Evolutionary conservation across 2,797 vertebrate species (phyloP).

Genomic region (Acrocephalus scirpaceus): DNA sequence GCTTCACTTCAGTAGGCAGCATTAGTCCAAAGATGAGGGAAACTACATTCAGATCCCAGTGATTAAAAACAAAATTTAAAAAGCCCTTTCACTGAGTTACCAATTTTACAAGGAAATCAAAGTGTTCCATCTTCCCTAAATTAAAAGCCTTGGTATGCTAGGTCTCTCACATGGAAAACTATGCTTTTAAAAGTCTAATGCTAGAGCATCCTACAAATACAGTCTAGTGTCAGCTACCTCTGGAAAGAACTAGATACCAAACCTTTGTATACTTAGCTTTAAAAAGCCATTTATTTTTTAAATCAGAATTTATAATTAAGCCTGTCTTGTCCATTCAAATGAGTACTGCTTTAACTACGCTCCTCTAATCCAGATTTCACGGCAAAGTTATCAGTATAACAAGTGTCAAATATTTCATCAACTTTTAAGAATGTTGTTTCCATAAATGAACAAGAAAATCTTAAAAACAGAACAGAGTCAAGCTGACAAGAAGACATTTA

Average conservation of each 20-base stretch:
- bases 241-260: not conserved
- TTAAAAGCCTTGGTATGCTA: not conserved
- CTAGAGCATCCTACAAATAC: not conserved
- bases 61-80: not conserved
- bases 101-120: not conserved
- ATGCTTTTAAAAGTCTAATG: not conserved
- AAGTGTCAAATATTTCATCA: slow-evolving; percentile 10
- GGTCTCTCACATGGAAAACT: not conserved
- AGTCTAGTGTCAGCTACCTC: not conserved
- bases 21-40: not conserved
- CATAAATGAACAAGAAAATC: slow-evolving; percentile 12
- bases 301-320: not conserved
- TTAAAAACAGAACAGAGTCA: slow-evolving; percentile 34
- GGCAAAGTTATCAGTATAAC: not conserved
- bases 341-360: not conserved
- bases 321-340: not conserved
- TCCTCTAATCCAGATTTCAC: not conserved
- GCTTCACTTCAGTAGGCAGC: not conserved
- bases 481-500: slow-evolving; percentile 30
- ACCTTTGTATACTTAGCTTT: not conserved
- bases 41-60: not conserved
- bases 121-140: not conserved
- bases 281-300: not conserved
- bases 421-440: slow-evolving; percentile 10
- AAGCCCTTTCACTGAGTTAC: not conserved